phyloP scores from a whole-genome alignment of 2,888 invertebrate species.

The Sipha maydis region DNA sequence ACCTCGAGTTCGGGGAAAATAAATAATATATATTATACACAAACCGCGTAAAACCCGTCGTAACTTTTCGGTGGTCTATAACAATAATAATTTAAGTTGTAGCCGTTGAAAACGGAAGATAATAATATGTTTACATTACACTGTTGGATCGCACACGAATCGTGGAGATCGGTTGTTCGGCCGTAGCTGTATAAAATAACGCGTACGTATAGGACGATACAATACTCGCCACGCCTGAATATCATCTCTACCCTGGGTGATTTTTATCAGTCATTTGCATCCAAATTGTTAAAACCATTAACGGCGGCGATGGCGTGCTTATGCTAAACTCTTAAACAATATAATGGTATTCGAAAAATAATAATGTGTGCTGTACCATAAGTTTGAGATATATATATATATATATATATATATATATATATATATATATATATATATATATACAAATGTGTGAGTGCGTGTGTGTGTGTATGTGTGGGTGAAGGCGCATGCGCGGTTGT shows the following conservation, averaged over 20 bases:
- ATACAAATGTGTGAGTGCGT: no score
- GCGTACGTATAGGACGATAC: no score
- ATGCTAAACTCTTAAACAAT: slow-evolving; percentile 24
- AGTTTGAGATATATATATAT: not conserved
- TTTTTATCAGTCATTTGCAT: slow-evolving; percentile 36
- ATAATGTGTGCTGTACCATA: not conserved
- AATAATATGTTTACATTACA: no score
- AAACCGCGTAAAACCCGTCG: not conserved
- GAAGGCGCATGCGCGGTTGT: no score
- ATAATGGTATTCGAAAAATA: slow-evolving; percentile 9
- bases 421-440: no score
- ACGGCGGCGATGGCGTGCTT: not conserved
- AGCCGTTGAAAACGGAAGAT: not conserved
- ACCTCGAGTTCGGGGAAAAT: not conserved
- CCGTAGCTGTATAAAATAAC: not conserved
- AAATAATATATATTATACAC: not conserved
- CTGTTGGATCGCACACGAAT: not conserved
- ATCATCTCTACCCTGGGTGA: not conserved
- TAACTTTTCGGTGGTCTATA: not conserved
- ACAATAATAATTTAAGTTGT: not conserved
- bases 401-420: no score
- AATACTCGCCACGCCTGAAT: not conserved
- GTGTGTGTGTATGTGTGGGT: no score
- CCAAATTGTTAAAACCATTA: slow-evolving; percentile 43
- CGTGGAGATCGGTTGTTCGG: not conserved